These are phyloP conservation scores for Himalopsyche japonica DNA, from an alignment of 2,888 invertebrate species.

Conservation along the genomic window DNA sequence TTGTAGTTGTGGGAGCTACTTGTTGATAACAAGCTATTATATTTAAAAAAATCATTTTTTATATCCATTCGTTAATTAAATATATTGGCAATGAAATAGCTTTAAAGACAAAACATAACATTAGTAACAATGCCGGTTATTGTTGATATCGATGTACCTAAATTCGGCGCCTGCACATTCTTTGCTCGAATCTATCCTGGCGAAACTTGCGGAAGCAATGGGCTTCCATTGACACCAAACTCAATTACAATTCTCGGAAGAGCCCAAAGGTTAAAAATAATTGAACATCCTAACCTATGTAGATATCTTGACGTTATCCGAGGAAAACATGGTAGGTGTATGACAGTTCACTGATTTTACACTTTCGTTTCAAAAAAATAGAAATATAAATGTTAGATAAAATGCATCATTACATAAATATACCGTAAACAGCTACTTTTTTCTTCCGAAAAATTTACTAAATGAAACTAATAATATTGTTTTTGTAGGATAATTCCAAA, in stretches of 20 bases:
- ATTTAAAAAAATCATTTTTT: too few relatives aligned
- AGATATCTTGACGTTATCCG: conserved; percentile 89
- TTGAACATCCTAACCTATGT: conserved; percentile 81
- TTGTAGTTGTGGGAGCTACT: background rate
- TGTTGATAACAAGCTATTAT: background rate
- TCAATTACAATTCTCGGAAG: conserved; percentile 91
- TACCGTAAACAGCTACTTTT: too few relatives aligned
- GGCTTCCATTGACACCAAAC: conserved; percentile 93
- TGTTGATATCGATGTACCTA: conserved; percentile 43
- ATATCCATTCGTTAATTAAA: too few relatives aligned
- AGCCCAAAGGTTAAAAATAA: conserved; percentile 79
- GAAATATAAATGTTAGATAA: too few relatives aligned
- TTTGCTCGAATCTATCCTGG: conserved; percentile 89
- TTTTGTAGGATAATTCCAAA: too few relatives aligned
- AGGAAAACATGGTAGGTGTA: conserved; percentile 86
- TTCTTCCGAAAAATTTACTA: too few relatives aligned
- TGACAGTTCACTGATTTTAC: background rate
- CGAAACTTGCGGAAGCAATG: conserved; percentile 93
- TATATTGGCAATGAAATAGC: too few relatives aligned
- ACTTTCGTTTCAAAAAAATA: too few relatives aligned
- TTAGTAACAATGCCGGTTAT: conserved; percentile 14
- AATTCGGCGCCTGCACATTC: conserved; percentile 86
- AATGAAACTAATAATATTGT: too few relatives aligned
- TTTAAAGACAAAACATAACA: background rate
- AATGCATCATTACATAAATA: too few relatives aligned